Base-by-base conservation (phyloP, 2,113 vertebrate genomes). In the Calidris pygmaea region DNA sequence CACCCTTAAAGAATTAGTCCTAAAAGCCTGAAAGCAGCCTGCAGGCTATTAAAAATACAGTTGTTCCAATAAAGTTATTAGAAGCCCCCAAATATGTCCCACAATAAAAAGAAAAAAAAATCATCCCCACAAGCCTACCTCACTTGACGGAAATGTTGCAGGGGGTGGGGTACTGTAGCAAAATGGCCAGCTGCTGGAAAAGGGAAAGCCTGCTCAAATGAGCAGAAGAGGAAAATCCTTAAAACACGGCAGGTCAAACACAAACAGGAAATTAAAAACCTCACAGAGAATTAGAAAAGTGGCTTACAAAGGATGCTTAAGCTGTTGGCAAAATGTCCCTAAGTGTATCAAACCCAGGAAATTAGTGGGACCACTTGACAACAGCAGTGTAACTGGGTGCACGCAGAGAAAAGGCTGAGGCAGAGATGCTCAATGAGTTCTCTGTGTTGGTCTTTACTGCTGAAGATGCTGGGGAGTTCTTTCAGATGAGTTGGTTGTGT, bases 371-470 rank as follows among this genome's bases (percentile, higher is more conserved):
- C 50, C 32, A 3, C 50, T 50, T 58, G 23, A 48, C 5, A 27
- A 7, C 34, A 83, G 35, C 53, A 62, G 55, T 0, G 0, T 55
- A 23, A 29, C 47, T 34, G 12, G 10, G 41, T 20, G 4, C 14
- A 11, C 20, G 37, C 3, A 1, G 41, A 45, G 67, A 34, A 88
- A 73, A 65, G 15, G 18, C 29, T 34, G 39, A 12, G 34, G n/a
- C 29, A 27, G 47, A 58, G 14, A 24, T n/a, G 45, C 22, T 62
- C 20, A 14, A 0, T 39, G 39, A 76, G 32, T 68, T 66, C 32
- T n/a, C 52, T 39, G 45, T 48, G 52, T 47, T 3, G 6, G 24
- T 14, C 14, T 63, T 77, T 52, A 21, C 17, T 66, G 21, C 16
- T 75, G 66, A 34, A 83, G 66, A 13, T 79, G 23, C n/a, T 45